These are phyloP conservation scores for Coendou prehensilis DNA, from an alignment of 2,797 vertebrate genomes.

Conservation along the genomic window DNA sequence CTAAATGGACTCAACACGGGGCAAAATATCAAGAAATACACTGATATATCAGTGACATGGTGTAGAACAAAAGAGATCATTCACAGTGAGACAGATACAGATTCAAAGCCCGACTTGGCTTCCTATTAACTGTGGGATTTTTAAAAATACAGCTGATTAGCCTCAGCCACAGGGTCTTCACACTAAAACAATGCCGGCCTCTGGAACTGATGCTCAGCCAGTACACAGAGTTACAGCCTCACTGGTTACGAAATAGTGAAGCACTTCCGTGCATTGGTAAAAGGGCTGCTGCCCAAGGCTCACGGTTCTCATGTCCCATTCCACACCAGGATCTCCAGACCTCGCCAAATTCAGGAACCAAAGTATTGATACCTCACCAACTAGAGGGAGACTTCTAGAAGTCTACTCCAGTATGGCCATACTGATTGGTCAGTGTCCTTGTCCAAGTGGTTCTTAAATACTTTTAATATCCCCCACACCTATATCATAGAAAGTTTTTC, in stretches of 20 bases:
- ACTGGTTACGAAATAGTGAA: neutral
- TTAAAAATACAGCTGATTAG: neutral
- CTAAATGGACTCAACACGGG: neutral
- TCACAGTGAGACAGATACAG: neutral
- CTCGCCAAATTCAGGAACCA: neutral
- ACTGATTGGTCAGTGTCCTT: neutral
- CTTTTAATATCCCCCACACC: neutral
- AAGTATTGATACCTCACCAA: neutral
- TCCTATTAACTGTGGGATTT: neutral
- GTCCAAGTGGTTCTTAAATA: neutral
- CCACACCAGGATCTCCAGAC: neutral
- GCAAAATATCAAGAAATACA: slow-evolving; percentile 12
- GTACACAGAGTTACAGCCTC: neutral
- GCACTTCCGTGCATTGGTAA: neutral
- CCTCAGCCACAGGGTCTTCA: neutral
- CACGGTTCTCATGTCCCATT: neutral
- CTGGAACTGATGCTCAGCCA: neutral
- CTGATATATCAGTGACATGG: neutral
- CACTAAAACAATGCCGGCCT: neutral
- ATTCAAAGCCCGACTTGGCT: neutral
- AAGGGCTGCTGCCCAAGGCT: neutral
- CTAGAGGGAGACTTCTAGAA: neutral
- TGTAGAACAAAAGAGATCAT: neutral
- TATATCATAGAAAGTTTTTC: neutral
- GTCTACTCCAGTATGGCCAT: neutral